Conservation (phyloP, 2,113 vertebrate genomes). For the Aleadryas rufinucha region DNA sequence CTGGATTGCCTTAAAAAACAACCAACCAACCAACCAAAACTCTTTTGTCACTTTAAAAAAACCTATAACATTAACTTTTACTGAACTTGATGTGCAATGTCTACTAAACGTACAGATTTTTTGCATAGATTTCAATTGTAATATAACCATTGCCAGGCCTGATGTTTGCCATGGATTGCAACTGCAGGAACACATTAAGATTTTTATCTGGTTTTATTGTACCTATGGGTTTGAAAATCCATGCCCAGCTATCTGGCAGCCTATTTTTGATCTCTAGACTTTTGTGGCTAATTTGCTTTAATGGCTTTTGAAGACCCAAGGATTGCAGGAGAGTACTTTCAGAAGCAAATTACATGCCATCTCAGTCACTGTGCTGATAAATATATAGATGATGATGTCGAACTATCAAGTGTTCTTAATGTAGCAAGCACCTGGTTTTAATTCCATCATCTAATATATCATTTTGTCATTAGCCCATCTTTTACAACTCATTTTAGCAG, state of each 20-base stretch:
- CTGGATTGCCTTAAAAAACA: background rate
- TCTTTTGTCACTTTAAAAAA: background rate
- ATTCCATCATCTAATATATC: constrained; percentile 28
- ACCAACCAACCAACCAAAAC: background rate
- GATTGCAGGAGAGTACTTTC: constrained; percentile 26
- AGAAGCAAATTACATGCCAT: constrained; percentile 32
- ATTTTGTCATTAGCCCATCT: background rate
- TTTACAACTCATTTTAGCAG: constrained; percentile 45
- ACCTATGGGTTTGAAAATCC: background rate
- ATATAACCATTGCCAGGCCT: background rate
- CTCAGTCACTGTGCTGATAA: constrained; percentile 33
- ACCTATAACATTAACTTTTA: background rate
- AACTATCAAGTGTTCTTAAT: constrained; percentile 53
- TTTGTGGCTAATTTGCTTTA: constrained; percentile 24
- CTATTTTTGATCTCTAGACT: constrained; percentile 23
- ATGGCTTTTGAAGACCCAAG: constrained; percentile 41
- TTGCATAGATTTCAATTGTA: background rate
- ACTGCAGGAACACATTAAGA: background rate
- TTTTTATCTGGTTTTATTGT: constrained; percentile 4
- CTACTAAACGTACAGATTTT: background rate
- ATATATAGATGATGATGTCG: constrained; percentile 40
- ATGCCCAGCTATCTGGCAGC: background rate
- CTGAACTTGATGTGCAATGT: background rate
- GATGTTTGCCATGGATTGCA: background rate
- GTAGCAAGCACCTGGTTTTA: constrained; percentile 29